Evolutionary conservation across 2,113 vertebrate genomes (phyloP).

Genomic region (Pelvicachromis taeniatus): DNA sequence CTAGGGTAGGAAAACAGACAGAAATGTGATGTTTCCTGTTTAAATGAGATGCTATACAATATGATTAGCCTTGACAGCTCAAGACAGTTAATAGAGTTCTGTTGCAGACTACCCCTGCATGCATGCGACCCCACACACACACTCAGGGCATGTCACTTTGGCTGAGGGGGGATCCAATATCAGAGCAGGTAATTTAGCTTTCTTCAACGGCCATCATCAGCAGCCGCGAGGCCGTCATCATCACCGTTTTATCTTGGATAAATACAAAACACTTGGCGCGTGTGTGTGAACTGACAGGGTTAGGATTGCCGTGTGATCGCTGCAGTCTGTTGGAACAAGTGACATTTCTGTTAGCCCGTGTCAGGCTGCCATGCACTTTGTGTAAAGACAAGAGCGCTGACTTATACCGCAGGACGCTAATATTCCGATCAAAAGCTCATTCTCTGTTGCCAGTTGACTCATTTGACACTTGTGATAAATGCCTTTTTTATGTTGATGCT

Average conservation of each 20-base stretch:
- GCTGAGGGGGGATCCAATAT: conserved; percentile 65
- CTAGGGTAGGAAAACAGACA: conserved; percentile 30
- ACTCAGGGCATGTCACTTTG: conserved; percentile 25
- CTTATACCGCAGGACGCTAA: not conserved
- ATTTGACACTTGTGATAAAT: not conserved
- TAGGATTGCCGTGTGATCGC: conserved; percentile 4
- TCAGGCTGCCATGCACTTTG: conserved; percentile 27
- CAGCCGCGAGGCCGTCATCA: conserved; percentile 10
- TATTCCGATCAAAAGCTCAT: not conserved
- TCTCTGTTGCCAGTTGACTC: not conserved
- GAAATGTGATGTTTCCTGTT: conserved; percentile 52
- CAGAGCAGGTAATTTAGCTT: conserved; percentile 64
- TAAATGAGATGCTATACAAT: conserved; percentile 59
- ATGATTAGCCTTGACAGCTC: conserved; percentile 56
- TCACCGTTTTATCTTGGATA: conserved; percentile 50
- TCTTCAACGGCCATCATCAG: conserved; percentile 43
- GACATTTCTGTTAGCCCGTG: conserved; percentile 53
- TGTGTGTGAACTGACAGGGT: conserved; percentile 35
- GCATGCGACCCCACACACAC: not conserved
- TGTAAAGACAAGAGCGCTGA: not conserved
- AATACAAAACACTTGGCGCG: conserved; percentile 39
- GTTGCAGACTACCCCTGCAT: conserved; percentile 14
- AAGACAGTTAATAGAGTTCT: conserved; percentile 65
- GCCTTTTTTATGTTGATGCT: not conserved
- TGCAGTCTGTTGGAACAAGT: conserved; percentile 27